Base-by-base conservation (phyloP, 2,888 invertebrate genomes). In the Clivina fossor region DNA sequence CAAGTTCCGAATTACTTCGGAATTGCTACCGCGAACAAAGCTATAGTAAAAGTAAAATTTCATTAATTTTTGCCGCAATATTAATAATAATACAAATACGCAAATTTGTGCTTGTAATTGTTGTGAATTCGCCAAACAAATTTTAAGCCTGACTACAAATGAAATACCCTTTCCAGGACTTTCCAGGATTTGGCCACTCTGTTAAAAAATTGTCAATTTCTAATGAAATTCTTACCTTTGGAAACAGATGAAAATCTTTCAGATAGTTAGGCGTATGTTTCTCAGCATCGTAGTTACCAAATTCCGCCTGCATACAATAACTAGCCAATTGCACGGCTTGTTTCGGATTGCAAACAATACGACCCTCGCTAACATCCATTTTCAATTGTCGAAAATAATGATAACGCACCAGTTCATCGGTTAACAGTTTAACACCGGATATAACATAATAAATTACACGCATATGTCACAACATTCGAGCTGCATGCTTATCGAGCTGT, bases 341-440 rank as follows among this genome's bases (percentile, higher is more conserved):
- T 63, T 94, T 91, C 57, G 88, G 85, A 69, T 90, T 90, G 70
- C 94, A 94, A 37, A 86, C 86, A 59, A 96, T 86, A 64, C 90
- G 83, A 2, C 95, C 95, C 73, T 97, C 96, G 49, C 95, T 84
- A 56, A 98, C 85, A 76, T 98, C 96, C 72, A 86, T 90, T 67
- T 97, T 97, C 50, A 97, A 76, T 76, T 98, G 96, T 44, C 96
- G 79, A 74, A 95, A 98, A 74, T 95, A 98, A 72, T 97, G 94
- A 73, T 95, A 94, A 67, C 96, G 85, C 2, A 95, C 93, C 66
- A 93, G 89, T 76, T 96, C 95, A 74, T 98, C 97, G 57, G 88
- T 88, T 59, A 98, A 83, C 56, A 92, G 78, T 61, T 87, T 84
- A 1, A 93, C 90, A 49, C 94, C 93, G 1, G 88, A 85, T 64